Percentiles rank a stretch among this genome's conserved stretches.
phyloP scores from a whole-genome alignment of 2,888 invertebrate species.

The Xanthorhoe spadicearia region DNA sequence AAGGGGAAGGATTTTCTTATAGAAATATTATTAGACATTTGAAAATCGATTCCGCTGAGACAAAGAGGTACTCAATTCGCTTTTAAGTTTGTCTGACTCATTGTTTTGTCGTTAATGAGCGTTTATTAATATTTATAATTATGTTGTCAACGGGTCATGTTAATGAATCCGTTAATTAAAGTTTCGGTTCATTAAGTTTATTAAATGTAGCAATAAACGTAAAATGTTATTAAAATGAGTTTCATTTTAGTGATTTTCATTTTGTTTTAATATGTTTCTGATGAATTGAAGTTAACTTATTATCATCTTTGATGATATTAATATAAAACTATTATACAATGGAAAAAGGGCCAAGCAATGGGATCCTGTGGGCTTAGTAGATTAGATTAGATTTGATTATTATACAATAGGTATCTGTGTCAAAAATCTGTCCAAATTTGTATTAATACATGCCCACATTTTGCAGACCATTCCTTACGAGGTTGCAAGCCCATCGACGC shows the following conservation, averaged over 20 bases:
- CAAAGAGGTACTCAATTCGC: conserved; percentile 64
- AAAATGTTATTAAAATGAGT: conserved; percentile 9
- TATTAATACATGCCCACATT: too few species aligned
- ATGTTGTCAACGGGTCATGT: conserved; percentile 8
- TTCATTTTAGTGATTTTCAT: neutral
- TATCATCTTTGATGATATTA: neutral
- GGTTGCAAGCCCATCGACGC: too few species aligned
- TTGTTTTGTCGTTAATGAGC: conserved; percentile 44
- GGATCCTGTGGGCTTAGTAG: too few species aligned
- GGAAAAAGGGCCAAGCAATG: too few species aligned
- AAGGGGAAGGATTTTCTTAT: conserved; percentile 65
- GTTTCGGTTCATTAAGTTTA: conserved; percentile 13
- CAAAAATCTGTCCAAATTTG: too few species aligned
- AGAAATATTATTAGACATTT: conserved; percentile 75
- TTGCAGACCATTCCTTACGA: too few species aligned
- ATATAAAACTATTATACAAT: neutral
- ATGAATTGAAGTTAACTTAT: neutral
- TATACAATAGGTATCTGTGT: too few species aligned
- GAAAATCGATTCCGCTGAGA: conserved; percentile 67
- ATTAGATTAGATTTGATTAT: too few species aligned
- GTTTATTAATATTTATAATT: conserved; percentile 22
- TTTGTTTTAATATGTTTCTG: neutral
- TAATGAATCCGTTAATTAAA: conserved; percentile 22
- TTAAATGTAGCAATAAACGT: conserved; percentile 5
- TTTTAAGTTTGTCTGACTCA: conserved; percentile 62